Conservation (phyloP, 2,888 invertebrate species). For the Ditylenchus weischeri region DNA sequence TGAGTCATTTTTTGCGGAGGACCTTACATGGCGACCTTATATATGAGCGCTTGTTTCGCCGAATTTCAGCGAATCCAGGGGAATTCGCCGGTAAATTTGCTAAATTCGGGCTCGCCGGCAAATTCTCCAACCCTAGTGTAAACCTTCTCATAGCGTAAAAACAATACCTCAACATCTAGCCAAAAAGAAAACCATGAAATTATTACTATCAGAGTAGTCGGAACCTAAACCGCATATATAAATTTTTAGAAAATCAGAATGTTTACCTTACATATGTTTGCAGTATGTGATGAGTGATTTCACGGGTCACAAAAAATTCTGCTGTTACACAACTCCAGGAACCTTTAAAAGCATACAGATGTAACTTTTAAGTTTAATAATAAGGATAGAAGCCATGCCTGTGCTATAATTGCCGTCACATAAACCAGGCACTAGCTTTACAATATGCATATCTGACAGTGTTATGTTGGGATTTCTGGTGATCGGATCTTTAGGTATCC, state of each 20-base stretch:
- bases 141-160: neutral
- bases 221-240: neutral
- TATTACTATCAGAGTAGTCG: constrained; percentile 62
- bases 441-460: constrained; percentile 13
- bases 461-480: constrained; percentile 38
- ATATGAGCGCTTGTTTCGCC: too few species aligned
- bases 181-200: constrained; percentile 65
- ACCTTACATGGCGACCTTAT: too few species aligned
- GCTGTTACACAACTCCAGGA: constrained; percentile 65
- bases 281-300: constrained; percentile 64
- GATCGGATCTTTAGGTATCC: constrained; percentile 37
- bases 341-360: constrained; percentile 21
- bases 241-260: neutral
- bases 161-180: constrained; percentile 63
- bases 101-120: neutral
- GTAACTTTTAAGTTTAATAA: neutral
- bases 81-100: too few species aligned
- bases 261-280: constrained; percentile 61
- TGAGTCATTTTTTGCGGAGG: too few species aligned
- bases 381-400: constrained; percentile 30
- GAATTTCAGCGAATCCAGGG: too few species aligned
- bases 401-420: constrained; percentile 58
- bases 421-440: constrained; percentile 47
- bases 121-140: neutral
- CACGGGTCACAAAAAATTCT: constrained; percentile 62